phyloP scores from a whole-genome alignment of 2,113 vertebrate species.

The Hyperopisus bebe region DNA sequence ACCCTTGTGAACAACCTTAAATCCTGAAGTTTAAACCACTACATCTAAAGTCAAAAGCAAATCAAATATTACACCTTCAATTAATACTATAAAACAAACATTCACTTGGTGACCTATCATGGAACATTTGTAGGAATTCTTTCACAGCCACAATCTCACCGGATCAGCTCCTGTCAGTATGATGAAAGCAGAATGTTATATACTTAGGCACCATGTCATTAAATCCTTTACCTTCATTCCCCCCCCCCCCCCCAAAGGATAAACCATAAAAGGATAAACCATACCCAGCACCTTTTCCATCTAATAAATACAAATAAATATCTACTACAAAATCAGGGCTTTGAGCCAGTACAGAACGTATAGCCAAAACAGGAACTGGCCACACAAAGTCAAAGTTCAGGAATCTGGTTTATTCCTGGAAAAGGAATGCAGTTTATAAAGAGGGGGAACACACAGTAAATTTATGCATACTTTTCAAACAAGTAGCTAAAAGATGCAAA shows the following conservation, averaged over 20 bases:
- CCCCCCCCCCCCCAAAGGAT: not conserved
- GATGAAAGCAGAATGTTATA: not conserved
- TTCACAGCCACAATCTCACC: not conserved
- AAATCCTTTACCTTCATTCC: not conserved
- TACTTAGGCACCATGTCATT: not conserved
- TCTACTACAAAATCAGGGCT: not conserved
- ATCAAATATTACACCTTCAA: not conserved
- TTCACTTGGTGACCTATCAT: not conserved
- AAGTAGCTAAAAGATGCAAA: not conserved
- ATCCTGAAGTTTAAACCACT: not conserved
- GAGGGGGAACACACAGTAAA: not conserved
- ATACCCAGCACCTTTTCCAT: not conserved
- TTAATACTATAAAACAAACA: not conserved
- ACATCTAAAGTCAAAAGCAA: not conserved
- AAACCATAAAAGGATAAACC: not conserved
- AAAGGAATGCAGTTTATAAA: not conserved
- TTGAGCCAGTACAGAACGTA: not conserved
- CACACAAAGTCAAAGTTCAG: not conserved
- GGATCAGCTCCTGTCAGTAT: not conserved
- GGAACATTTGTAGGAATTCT: not conserved
- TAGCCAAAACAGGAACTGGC: not conserved
- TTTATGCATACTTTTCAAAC: not conserved
- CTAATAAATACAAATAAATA: not conserved
- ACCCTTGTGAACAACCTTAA: not conserved
- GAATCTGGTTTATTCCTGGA: not conserved